Percentiles rank a stretch among this genome's conserved stretches.
These are phyloP conservation scores for Lepus townsendii DNA, from an alignment of 2,797 vertebrate genomes.

Conservation along the genomic window DNA sequence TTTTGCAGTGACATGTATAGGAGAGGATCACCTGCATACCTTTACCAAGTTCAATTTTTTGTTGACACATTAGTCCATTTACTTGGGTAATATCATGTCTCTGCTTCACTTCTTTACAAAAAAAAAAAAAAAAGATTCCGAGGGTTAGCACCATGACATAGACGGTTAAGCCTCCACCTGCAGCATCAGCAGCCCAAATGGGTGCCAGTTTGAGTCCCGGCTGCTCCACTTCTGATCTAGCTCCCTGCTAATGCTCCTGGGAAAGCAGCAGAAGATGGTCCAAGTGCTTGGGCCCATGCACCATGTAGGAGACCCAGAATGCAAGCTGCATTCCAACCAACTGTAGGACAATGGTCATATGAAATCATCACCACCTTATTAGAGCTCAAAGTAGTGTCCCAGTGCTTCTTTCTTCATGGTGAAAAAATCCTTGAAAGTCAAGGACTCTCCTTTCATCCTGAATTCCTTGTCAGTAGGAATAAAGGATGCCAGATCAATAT, in stretches of 20 bases:
- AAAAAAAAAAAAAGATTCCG: not conserved
- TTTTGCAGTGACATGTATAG: no score
- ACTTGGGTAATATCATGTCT: not conserved
- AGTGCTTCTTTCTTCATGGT: not conserved
- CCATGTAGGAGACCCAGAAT: not conserved
- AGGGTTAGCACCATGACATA: no score
- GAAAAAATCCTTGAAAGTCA: not conserved
- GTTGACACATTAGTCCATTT: not conserved
- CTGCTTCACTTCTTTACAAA: not conserved
- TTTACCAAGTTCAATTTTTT: not conserved
- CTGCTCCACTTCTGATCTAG: no score
- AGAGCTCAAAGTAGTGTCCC: not conserved
- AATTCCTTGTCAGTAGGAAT: not conserved
- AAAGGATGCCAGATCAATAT: not conserved
- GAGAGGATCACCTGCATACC: not conserved
- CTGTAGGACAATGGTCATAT: no score
- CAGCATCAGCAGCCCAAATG: no score
- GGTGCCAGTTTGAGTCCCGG: no score
- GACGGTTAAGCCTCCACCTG: no score
- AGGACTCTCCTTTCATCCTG: no score
- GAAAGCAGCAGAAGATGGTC: no score
- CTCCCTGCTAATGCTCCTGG: no score
- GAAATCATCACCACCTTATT: not conserved
- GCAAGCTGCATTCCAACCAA: no score
- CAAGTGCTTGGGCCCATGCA: no score